Base-by-base conservation (phyloP, 2,797 vertebrate species). In the Enteromius argenteus region DNA sequence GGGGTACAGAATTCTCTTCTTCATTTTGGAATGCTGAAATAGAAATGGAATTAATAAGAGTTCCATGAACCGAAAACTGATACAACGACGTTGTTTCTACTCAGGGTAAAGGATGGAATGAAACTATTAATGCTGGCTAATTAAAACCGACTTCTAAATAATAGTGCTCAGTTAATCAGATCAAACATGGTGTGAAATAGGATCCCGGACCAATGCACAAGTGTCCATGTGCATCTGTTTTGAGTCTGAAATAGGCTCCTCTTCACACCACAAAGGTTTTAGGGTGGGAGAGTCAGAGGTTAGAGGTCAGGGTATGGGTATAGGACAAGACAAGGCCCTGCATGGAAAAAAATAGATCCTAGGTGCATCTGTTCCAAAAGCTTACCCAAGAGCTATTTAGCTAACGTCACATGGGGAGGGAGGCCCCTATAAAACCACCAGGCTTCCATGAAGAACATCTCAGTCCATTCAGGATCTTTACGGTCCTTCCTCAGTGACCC, bases 281-380 rank as follows among this genome's bases (percentile, higher is more conserved):
- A 80, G 71, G 75, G 53, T 68, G 58, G 35, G 42, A 15, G 53
- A 84, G 82, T 81, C 66, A 64, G 78, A 92, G 93, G 90, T 93
- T 89, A 89, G 74, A 80, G 84, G 69, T 76, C 85, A 83, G 87
- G 86, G 85, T 80, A 44, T 89, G 86, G 76, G 84, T 87, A 84
- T 79, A 64, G 87, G 64, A 87, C 79, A 77, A 88, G 88, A 90
- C 89, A 91, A 89, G 91, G 90, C 89, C 89, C 86, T 87, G 53
- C 80, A 87, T 86, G 89, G 92, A 91, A 95, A 87, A 95, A 96
- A 95, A 96, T 95, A 95, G 94, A 92, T 87, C 67, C 73, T 30
- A 7, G 78, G 42, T 93, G 91, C 94, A 95, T 95, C 94, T 95
- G 94, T 94, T 90, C 91, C 84, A 75, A 88, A 91, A 86, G 80